Conservation (phyloP, 1,140 invertebrate species). For the Diorhabda carinulata region DNA sequence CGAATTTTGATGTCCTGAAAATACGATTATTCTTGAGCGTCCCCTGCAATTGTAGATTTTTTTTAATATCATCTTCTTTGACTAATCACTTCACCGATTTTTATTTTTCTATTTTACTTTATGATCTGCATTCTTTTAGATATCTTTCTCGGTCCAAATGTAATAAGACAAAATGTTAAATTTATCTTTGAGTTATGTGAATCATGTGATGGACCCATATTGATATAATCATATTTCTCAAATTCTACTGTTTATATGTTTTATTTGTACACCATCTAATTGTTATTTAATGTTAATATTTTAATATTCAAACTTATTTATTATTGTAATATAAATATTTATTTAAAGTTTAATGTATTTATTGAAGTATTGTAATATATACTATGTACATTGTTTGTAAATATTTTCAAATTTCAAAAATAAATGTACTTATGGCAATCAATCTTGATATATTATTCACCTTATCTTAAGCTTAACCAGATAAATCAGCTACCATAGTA, state of each 20-base stretch:
- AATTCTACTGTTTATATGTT: background rate
- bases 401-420: constrained; percentile 13
- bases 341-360: constrained; percentile 22
- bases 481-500: no score
- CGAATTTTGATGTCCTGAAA: no score
- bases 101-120: no score
- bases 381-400: constrained; percentile 24
- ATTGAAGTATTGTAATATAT: constrained; percentile 18
- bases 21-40: no score
- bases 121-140: background rate
- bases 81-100: no score
- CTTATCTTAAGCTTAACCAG: no score
- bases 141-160: background rate
- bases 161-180: background rate
- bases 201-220: background rate
- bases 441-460: no score
- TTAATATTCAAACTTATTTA: constrained; percentile 12
- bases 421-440: constrained; percentile 6
- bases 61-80: no score
- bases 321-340: constrained; percentile 26
- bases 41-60: no score
- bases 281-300: background rate
- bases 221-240: background rate
- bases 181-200: background rate
- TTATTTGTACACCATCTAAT: background rate